These are phyloP conservation scores for Helicolenus hilgendorfi DNA, from an alignment of 2,797 vertebrate species.

Conservation along the genomic window DNA sequence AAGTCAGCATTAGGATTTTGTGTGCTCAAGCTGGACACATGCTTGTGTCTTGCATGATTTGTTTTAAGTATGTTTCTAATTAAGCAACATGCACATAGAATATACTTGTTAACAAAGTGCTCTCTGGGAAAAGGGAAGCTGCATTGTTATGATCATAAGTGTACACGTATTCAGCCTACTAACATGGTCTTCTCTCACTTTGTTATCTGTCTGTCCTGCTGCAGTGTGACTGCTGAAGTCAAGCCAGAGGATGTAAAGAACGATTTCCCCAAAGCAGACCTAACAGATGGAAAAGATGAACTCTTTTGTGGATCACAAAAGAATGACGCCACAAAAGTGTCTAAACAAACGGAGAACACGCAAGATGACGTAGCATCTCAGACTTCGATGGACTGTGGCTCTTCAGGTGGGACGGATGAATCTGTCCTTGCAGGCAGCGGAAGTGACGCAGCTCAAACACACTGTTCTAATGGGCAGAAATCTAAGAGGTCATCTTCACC, in stretches of 20 bases:
- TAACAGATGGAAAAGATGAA: conserved; percentile 50
- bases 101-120: background rate
- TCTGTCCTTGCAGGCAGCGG: background rate
- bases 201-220: conserved; percentile 14
- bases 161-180: background rate
- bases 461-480: conserved; percentile 74
- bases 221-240: conserved; percentile 59
- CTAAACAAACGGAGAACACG: background rate
- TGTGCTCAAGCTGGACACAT: background rate
- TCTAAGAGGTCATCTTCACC: conserved; percentile 68
- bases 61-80: background rate
- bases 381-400: conserved; percentile 50
- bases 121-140: background rate
- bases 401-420: conserved; percentile 23
- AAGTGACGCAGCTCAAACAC: conserved; percentile 21
- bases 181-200: background rate
- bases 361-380: conserved; percentile 48
- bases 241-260: conserved; percentile 37
- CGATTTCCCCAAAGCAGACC: conserved; percentile 16
- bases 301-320: conserved; percentile 20
- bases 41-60: background rate
- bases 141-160: background rate
- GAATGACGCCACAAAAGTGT: conserved; percentile 18
- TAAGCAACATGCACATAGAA: background rate
- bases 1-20: background rate